phyloP scores from a whole-genome alignment of 2,888 invertebrate species.

The Papilio elwesi region DNA sequence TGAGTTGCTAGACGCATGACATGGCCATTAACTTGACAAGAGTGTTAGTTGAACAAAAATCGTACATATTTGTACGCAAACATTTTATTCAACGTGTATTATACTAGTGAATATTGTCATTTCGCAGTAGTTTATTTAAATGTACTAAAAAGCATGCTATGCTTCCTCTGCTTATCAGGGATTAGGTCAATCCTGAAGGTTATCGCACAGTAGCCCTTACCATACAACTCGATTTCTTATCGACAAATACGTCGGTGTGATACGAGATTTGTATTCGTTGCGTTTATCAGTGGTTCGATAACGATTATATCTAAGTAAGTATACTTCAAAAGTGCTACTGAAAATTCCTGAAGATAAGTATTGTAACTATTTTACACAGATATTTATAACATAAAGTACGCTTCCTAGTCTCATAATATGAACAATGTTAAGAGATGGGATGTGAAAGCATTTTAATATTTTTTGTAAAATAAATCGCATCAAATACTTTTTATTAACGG shows the following conservation, averaged over 20 bases:
- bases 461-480: too few species aligned
- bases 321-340: slow-evolving; percentile 42
- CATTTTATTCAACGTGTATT: too few species aligned
- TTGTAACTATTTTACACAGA: not conserved
- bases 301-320: slow-evolving; percentile 52
- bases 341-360: slow-evolving; percentile 9
- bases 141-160: slow-evolving; percentile 47
- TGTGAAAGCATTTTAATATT: too few species aligned
- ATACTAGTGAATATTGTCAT: not conserved
- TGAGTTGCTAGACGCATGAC: too few species aligned
- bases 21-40: too few species aligned
- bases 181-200: slow-evolving; percentile 70
- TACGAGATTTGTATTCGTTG: slow-evolving; percentile 70
- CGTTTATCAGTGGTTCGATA: slow-evolving; percentile 63
- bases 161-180: slow-evolving; percentile 68
- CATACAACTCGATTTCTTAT: slow-evolving; percentile 71
- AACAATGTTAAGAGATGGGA: too few species aligned
- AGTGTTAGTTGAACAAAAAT: too few species aligned
- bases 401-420: not conserved
- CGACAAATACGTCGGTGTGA: slow-evolving; percentile 56
- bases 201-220: slow-evolving; percentile 74
- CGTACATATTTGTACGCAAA: too few species aligned
- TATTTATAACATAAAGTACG: not conserved
- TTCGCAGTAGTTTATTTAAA: not conserved
- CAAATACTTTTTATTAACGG: too few species aligned